Evolutionary conservation across 1,140 invertebrate species (phyloP).

Genomic region (Drusus annulatus): DNA sequence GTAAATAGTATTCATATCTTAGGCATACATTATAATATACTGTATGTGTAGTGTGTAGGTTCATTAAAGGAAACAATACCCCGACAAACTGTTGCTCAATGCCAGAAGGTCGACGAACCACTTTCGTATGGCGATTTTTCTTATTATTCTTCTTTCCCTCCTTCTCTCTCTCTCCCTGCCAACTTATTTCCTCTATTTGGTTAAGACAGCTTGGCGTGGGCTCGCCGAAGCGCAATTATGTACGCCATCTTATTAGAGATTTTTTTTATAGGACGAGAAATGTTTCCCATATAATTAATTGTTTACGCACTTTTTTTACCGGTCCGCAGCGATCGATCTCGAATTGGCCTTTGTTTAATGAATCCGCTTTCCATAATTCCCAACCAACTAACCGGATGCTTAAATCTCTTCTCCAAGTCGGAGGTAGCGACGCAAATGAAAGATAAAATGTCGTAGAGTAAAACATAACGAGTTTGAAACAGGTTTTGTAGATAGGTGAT

Average conservation of each 20-base stretch:
- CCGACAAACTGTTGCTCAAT: constrained; percentile 27
- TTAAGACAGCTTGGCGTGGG: constrained; percentile 57
- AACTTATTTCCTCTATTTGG: constrained; percentile 57
- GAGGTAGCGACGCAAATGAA: no score
- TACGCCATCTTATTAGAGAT: constrained; percentile 59
- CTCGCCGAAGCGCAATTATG: constrained; percentile 55
- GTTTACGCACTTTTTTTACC: constrained; percentile 35
- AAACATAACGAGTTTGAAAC: no score
- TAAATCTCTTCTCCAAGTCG: background rate
- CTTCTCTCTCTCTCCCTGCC: constrained; percentile 11
- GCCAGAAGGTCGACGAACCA: constrained; percentile 55
- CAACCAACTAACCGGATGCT: constrained; percentile 1
- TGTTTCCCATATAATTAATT: constrained; percentile 46
- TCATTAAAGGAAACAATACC: constrained; percentile 35
- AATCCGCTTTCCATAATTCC: background rate
- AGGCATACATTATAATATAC: no score
- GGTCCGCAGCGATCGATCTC: background rate
- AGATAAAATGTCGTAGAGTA: no score
- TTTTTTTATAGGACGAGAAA: constrained; percentile 41
- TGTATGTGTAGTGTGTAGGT: no score
- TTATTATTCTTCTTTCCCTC: background rate
- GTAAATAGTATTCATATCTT: no score
- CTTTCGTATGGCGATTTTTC: constrained; percentile 47
- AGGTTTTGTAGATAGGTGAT: no score
- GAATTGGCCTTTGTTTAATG: constrained; percentile 27